Evolutionary conservation across 2,113 vertebrate species (phyloP).

Genomic region (Catharus bicknelli): DNA sequence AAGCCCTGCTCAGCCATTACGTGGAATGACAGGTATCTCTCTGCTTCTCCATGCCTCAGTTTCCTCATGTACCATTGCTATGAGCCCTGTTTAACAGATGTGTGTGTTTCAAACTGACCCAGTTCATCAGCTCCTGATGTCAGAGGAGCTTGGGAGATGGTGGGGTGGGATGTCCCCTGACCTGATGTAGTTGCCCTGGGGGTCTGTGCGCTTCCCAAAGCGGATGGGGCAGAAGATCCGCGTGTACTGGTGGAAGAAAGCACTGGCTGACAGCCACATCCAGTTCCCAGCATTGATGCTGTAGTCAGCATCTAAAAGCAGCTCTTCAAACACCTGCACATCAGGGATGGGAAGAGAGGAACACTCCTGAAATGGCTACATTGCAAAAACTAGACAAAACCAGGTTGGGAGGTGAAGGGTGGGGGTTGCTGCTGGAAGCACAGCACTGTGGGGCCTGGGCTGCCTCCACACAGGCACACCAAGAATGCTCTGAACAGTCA

Average conservation of each 20-base stretch:
- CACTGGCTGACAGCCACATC: conserved; percentile 72
- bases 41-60: not conserved
- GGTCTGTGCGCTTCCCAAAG: conserved; percentile 66
- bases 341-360: not conserved
- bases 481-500: not conserved
- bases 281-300: conserved; percentile 69
- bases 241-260: conserved; percentile 67
- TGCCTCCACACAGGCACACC: not conserved
- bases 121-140: not conserved
- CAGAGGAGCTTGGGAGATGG: not conserved
- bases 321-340: conserved; percentile 68
- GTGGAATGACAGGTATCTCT: not conserved
- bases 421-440: not conserved
- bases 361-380: not conserved
- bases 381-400: not conserved
- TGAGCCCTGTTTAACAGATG: not conserved
- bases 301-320: conserved; percentile 71
- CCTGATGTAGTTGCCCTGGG: conserved; percentile 58
- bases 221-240: conserved; percentile 64
- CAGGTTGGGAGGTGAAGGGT: not conserved
- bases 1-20: not conserved
- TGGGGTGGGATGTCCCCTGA: not conserved
- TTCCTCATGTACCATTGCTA: not conserved
- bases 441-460: not conserved
- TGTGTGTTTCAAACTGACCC: not conserved